Evolutionary conservation across 2,888 invertebrate species (phyloP), one percentile per base, ranked within the genome.

Genomic region (Rhodophaea formosa): DNA sequence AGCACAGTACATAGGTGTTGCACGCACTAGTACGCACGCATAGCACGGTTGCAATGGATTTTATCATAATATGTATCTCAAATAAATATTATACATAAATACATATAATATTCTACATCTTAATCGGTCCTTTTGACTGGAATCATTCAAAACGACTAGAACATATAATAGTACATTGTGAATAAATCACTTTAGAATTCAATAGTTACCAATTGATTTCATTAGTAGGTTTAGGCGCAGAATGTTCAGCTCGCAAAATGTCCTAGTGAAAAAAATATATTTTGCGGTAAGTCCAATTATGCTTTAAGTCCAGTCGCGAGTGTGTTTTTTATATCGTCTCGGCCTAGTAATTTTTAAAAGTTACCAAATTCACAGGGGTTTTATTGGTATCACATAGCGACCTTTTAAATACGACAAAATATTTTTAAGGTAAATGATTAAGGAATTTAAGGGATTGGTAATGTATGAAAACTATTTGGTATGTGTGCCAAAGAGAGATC

Each of bases 1-100:
- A 46, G 39, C 51, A 51, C 49, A 32, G 30, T 32, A 32, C 49
- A 32, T 56, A 56, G 42, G 55, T 55, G 46, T 55, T 55, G 56
- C 56, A 56, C 56, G 56, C 56, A 29, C 29, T 56, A 56, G 56
- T 42, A 35, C 47, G 56, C 56, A 56, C 56, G 56, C 56, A 56
- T 49, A 49, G 56, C 56, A 56, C 56, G 42, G 49, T 35, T 55
- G 45, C 30, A 55, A 45, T 45, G 45, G 16, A 55, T 43, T 45
- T 35, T 35, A 12, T 55, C 45, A 45, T 54, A 23, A 53, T 45
- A 35, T 46, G 32, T 46, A 30, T 46, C 10, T 30, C 15, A 44
- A 53, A 44, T 43, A 44, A 16, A 15, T 15, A 30, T 44, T 53
- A 15, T 44, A 44, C 53, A 55, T 45, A 32, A 45, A n/a, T 35